Base-by-base conservation (phyloP, 2,888 invertebrate species). In the Dorcus parallelipipedus region DNA sequence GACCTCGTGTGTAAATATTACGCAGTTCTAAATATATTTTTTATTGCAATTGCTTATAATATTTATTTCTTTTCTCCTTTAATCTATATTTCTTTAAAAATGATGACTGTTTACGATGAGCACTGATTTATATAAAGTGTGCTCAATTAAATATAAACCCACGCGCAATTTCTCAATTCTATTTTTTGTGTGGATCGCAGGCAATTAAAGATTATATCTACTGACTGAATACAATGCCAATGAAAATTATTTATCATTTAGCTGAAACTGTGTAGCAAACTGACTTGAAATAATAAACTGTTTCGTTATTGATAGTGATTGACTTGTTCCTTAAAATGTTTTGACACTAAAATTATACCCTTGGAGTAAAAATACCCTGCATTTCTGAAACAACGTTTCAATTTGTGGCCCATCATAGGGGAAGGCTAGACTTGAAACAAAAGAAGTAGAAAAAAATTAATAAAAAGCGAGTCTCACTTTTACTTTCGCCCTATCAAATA, bases 1-100 rank as follows among this genome's bases (percentile, higher is more conserved):
- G 73, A 72, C 74, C 72, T 73, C 72, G 72, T 67, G 43, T 55
- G 49, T 55, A 50, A 55, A 55, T 54, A 54, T 45, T 45, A 54
- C 54, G 54, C 42, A 51, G 51, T 40, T 38, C 38, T 51, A 51
- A 20, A 51, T 40, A 51, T 14, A 33, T 38, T 51, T 51, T 20
- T 17, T 9, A 38, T 38, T 33, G 38, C 49, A 49, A 49, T 49
- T 38, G 51, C 45, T 45, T 52, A 56, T 52, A 39, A 42, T 50
- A 49, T 48, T 39, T 38, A 26, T 33, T 26, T 53, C 45, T 45
- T 51, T n/a, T 51, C 14, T 17, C 51, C n/a, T 33, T 33, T 47
- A 47, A 14, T 47, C n/a, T 49, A 40, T 39, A 17, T 40, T 38
- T 20, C 40, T 38, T 26, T 49, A 38, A 38, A 20, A 40, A 38